Evolutionary conservation across 2,888 invertebrate species (phyloP).

Genomic region (Physocephala rufipes): DNA sequence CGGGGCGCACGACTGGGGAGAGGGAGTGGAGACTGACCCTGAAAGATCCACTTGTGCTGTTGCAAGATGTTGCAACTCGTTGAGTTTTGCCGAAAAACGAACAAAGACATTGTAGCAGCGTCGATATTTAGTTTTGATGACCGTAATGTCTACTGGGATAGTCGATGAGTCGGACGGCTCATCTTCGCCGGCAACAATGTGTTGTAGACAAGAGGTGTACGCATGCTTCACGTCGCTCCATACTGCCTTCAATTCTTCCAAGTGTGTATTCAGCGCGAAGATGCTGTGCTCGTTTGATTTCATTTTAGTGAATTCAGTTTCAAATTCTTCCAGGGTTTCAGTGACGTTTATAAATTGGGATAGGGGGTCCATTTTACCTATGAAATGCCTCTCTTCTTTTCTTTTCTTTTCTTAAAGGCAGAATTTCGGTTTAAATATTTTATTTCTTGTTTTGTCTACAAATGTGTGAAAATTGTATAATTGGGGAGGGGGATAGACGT

Average conservation of each 20-base stretch:
- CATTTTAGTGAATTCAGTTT: background rate
- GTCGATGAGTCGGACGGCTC: background rate
- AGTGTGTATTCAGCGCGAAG: background rate
- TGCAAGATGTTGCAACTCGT: slow-evolving; percentile 9
- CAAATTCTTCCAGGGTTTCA: background rate
- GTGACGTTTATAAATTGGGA: background rate
- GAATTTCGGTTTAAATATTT: too few species aligned
- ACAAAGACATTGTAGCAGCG: background rate
- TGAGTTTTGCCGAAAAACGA: background rate
- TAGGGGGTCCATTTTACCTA: too few species aligned
- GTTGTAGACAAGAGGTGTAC: background rate
- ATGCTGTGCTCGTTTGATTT: background rate
- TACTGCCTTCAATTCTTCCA: background rate
- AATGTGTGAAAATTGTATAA: too few species aligned
- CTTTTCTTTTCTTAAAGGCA: too few species aligned
- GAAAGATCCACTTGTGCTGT: too few species aligned
- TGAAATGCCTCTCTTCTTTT: too few species aligned
- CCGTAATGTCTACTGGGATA: background rate
- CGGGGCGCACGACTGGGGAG: too few species aligned
- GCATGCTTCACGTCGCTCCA: background rate
- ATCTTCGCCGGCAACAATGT: background rate
- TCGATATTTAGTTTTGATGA: background rate
- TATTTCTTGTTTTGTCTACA: too few species aligned
- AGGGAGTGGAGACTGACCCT: too few species aligned
- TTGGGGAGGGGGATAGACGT: too few species aligned